phyloP scores from a whole-genome alignment of 2,888 invertebrate species.

The Morpho achilles region DNA sequence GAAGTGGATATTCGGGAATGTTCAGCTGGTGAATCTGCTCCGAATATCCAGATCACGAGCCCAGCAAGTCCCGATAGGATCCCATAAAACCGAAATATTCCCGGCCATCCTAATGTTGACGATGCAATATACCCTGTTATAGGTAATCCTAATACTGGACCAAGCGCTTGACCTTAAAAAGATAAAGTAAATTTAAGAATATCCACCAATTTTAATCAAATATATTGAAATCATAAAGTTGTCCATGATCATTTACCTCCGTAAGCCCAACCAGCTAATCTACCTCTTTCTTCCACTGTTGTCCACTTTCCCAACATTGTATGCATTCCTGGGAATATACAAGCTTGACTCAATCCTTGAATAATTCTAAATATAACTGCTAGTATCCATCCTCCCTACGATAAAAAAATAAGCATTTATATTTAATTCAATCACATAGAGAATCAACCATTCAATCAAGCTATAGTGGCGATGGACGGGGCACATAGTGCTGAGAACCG shows the following conservation, averaged over 20 bases:
- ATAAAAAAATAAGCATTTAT: too few species aligned
- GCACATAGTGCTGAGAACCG: too few species aligned
- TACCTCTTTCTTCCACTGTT: slow-evolving; percentile 81
- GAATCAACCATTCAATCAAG: too few species aligned
- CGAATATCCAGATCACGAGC: slow-evolving; percentile 74
- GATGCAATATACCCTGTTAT: slow-evolving; percentile 85
- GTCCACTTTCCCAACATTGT: slow-evolving; percentile 84
- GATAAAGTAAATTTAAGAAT: too few species aligned
- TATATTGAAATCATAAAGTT: too few species aligned
- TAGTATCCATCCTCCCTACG: slow-evolving; percentile 76
- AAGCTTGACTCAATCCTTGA: slow-evolving; percentile 84
- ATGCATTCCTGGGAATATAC: slow-evolving; percentile 82
- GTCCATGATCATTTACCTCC: slow-evolving; percentile 40
- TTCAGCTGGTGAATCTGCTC: slow-evolving; percentile 84
- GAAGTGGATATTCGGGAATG: slow-evolving; percentile 80
- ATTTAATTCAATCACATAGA: too few species aligned
- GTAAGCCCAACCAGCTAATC: slow-evolving; percentile 75
- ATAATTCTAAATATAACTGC: slow-evolving; percentile 79
- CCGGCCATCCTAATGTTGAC: slow-evolving; percentile 86
- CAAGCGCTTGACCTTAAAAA: slow-evolving; percentile 84
- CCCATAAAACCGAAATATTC: slow-evolving; percentile 87
- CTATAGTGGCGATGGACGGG: too few species aligned
- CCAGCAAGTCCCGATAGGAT: slow-evolving; percentile 79
- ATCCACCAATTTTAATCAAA: too few species aligned
- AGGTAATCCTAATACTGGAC: slow-evolving; percentile 86